These are phyloP conservation scores for Ditula angustiorana DNA, from an alignment of 2,888 invertebrate species.

Conservation along the genomic window DNA sequence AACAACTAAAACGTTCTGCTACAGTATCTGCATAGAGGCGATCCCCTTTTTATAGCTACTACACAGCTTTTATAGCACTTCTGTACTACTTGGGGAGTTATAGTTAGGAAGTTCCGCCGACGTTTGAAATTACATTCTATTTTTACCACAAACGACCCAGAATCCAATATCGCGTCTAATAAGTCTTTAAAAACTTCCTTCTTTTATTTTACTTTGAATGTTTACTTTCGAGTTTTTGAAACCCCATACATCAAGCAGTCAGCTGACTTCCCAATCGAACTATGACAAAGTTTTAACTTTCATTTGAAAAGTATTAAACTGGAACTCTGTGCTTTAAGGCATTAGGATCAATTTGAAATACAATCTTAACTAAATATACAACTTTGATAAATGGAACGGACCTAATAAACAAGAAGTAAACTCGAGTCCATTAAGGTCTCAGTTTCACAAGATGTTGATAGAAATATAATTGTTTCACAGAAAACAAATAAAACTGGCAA, in stretches of 20 bases:
- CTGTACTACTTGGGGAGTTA: too few species aligned
- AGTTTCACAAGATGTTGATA: slow-evolving; percentile 2
- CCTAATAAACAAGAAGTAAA: neutral
- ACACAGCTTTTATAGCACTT: too few species aligned
- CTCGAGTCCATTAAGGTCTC: slow-evolving; percentile 10
- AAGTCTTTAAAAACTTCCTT: neutral
- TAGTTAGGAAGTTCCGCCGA: too few species aligned
- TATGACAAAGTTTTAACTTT: neutral
- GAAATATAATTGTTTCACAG: slow-evolving; percentile 7
- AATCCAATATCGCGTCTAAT: neutral
- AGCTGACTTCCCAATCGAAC: neutral
- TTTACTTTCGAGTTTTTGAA: neutral
- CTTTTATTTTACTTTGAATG: neutral
- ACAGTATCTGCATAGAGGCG: too few species aligned
- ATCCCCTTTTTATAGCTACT: too few species aligned
- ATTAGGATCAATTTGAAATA: neutral
- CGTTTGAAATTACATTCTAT: too few species aligned
- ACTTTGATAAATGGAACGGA: neutral
- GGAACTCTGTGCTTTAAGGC: neutral
- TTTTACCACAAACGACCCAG: neutral
- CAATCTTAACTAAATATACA: neutral
- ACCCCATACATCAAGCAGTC: neutral
- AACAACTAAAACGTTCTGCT: too few species aligned
- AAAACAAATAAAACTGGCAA: neutral
- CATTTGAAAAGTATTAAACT: neutral